A percentile compares a stretch with the other conserved stretches of the same genome.
Evolutionary conservation across 2,797 vertebrate species (phyloP).

Genomic region (Discoglossus pictus): DNA sequence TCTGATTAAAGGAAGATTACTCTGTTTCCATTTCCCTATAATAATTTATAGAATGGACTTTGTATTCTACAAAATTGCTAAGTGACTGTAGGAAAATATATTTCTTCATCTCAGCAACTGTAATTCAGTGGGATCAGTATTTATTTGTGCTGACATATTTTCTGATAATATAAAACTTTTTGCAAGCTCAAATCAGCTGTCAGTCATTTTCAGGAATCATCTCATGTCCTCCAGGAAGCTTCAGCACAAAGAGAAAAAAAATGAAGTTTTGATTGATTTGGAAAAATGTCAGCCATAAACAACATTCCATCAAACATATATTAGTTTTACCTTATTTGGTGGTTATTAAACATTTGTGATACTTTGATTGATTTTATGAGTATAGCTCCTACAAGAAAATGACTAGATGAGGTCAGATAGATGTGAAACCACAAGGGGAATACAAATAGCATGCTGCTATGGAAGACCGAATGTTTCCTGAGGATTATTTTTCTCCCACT

Average conservation of each 20-base stretch:
- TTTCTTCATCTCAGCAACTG: conserved; percentile 48
- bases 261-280: conserved; percentile 64
- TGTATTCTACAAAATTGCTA: conserved; percentile 57
- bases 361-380: conserved; percentile 50
- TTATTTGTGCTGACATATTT: conserved; percentile 48
- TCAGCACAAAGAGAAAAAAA: conserved; percentile 58
- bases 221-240: conserved; percentile 54
- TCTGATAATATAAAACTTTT: conserved; percentile 44
- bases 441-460: conserved; percentile 23
- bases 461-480: conserved; percentile 30
- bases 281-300: conserved; percentile 47
- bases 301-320: conserved; percentile 58
- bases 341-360: conserved; percentile 57
- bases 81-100: conserved; percentile 54
- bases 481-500: conserved; percentile 3
- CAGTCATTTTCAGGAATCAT: conserved; percentile 54
- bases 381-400: conserved; percentile 51
- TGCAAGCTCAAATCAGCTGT: conserved; percentile 47
- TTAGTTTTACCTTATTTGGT: conserved; percentile 57
- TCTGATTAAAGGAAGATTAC: too few relatives aligned
- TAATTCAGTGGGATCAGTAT: conserved; percentile 42
- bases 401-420: conserved; percentile 53
- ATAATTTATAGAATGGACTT: too few relatives aligned
- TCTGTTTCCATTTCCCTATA: too few relatives aligned
- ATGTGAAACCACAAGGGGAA: conserved; percentile 25